Evolutionary conservation across 2,888 invertebrate genomes (phyloP).

Genomic region (Brenthis hecate): DNA sequence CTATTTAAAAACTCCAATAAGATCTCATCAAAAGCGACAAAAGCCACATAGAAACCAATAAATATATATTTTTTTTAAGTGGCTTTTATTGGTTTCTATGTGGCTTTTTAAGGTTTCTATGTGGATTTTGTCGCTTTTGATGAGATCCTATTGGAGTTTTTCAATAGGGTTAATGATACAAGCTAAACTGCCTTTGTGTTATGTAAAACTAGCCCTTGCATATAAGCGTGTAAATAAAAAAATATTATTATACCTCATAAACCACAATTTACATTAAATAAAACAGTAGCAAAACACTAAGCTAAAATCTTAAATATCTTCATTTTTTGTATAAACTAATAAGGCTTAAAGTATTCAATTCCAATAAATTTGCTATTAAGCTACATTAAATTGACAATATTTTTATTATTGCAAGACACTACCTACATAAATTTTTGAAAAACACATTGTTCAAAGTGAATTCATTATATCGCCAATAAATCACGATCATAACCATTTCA

Average conservation of each 20-base stretch:
- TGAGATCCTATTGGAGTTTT: too few relatives aligned
- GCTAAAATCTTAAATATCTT: too few relatives aligned
- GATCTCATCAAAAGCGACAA: too few relatives aligned
- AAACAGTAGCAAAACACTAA: background rate
- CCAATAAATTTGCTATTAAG: background rate
- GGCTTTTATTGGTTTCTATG: too few relatives aligned
- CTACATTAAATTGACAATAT: background rate
- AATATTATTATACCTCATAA: background rate
- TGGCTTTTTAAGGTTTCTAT: too few relatives aligned
- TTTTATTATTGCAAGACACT: background rate
- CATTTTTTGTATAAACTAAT: background rate
- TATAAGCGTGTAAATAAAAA: conserved; percentile 9
- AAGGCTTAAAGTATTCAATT: background rate
- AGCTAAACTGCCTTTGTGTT: conserved; percentile 17
- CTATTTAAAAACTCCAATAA: too few relatives aligned
- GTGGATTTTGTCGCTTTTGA: too few relatives aligned
- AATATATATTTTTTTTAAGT: too few relatives aligned
- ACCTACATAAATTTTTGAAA: background rate
- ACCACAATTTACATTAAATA: background rate
- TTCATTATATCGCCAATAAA: conserved; percentile 1
- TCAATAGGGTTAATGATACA: conserved; percentile 5
- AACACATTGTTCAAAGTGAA: background rate
- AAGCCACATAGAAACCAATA: too few relatives aligned
- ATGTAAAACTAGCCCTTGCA: conserved; percentile 1
- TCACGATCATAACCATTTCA: conserved; percentile 2